Base-by-base conservation (phyloP, 2,113 vertebrate genomes). In the Esox niger region DNA sequence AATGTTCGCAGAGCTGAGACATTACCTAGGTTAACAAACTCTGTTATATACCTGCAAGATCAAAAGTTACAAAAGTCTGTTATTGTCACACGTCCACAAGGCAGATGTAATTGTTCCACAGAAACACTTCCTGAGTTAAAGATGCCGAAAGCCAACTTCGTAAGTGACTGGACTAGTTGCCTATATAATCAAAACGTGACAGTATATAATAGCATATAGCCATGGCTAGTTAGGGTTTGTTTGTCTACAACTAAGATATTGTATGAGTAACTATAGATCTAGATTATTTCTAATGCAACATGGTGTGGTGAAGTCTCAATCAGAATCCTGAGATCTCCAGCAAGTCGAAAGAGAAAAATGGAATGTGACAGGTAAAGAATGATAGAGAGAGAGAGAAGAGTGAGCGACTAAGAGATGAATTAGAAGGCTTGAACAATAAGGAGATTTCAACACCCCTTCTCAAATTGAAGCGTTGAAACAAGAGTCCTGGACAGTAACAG, bases 1-100 rank as follows among this genome's bases (percentile, higher is more conserved):
- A 98, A 98, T 91, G 96, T 98, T 49, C 95, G 96, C 0, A 98
- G 95, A 93, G 96, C 96, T 96, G 96, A 98, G 93, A 98, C 94
- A 98, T 97, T 98, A 95, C 96, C 96, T 97, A 98, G 96, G 96
- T 98, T 98, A 97, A 98, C 96, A 98, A 97, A 99, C 94, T 98
- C 96, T 97, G 96, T 98, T 96, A 98, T 94, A 97, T 97, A 98
- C 96, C 96, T 98, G 96, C 94, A 98, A 95, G 94, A 96, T 95
- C 93, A 99, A 95, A 93, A 98, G 94, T 96, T 95, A 95, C 92
- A 93, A 87, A 68, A 85, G 73, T 78, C 75, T 2, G 46, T 90
- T 90, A 90, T 88, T 88, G 62, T 84, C 80, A 88, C 71, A 73
- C 20, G 86, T 83, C 13, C 17, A 43, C 13, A 43, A 43, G 89